Percentiles rank a stretch among this genome's conserved stretches.
Conservation (phyloP, 35 echinoderm and acorn worm genomes). For the Eucidaris tribuloides region DNA sequence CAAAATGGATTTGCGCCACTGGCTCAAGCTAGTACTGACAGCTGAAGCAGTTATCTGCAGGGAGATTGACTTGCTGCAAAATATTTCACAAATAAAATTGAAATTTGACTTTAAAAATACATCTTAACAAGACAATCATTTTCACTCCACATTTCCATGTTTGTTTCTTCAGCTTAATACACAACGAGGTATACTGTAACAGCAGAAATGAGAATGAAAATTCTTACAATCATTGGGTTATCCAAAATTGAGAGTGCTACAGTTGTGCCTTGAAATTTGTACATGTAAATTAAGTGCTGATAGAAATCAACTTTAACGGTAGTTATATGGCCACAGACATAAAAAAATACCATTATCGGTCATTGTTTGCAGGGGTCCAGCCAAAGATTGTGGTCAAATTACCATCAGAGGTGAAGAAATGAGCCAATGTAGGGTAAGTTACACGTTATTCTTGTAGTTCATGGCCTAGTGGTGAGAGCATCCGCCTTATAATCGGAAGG, state of each 20-base stretch:
- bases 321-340: background rate
- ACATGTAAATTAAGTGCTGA: background rate
- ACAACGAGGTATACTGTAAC: background rate
- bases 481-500: background rate
- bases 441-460: background rate
- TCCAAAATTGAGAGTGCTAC: background rate
- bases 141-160: too few species aligned
- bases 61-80: too few species aligned
- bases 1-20: too few species aligned
- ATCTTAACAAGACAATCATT: too few species aligned
- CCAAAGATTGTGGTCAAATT: conserved; percentile 74
- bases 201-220: background rate
- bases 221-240: background rate
- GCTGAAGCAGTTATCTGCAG: too few species aligned
- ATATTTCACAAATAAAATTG: too few species aligned
- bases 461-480: background rate
- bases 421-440: conserved; percentile 74
- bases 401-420: conserved; percentile 80
- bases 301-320: background rate
- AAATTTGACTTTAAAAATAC: too few species aligned
- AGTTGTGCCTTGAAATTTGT: background rate
- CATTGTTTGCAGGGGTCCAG: conserved; percentile 32
- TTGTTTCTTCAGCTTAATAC: too few species aligned
- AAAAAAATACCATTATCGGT: background rate
- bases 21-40: too few species aligned